Evolutionary conservation across 1,140 invertebrate genomes (phyloP).

Genomic region (Camponotus pennsylvanicus): DNA sequence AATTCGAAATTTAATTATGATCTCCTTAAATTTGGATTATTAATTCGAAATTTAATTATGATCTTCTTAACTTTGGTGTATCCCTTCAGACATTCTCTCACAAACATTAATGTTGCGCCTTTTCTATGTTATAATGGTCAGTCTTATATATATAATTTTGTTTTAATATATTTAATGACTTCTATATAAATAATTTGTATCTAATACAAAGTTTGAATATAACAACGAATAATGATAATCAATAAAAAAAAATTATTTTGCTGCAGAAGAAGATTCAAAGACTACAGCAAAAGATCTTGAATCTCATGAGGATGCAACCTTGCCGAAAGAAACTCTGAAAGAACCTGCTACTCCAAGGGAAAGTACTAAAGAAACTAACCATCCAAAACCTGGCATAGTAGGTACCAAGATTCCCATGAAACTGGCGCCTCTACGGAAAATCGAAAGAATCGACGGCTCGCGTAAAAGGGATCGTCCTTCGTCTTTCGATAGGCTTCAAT

Average conservation of each 20-base stretch:
- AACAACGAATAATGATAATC: neutral
- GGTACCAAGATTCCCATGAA: slow-evolving; percentile 82
- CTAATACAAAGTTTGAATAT: slow-evolving; percentile 10
- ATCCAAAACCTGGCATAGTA: neutral
- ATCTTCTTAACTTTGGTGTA: no score
- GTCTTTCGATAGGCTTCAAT: slow-evolving; percentile 47
- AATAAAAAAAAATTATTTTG: slow-evolving; percentile 24
- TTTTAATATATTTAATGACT: neutral
- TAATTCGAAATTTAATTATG: no score
- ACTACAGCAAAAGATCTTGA: slow-evolving; percentile 85
- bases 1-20: no score
- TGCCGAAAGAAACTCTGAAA: slow-evolving; percentile 75
- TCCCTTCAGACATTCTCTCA: no score
- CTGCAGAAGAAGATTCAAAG: slow-evolving; percentile 85
- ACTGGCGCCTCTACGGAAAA: slow-evolving; percentile 79
- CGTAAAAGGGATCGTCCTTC: slow-evolving; percentile 68
- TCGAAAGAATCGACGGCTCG: slow-evolving; percentile 63
- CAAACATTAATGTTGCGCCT: neutral
- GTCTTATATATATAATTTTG: neutral
- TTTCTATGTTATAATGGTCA: neutral
- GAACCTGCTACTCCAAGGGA: slow-evolving; percentile 6
- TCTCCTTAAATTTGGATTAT: no score
- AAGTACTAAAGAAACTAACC: slow-evolving; percentile 9
- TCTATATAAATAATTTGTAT: neutral
- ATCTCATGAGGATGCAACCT: slow-evolving; percentile 84